These are phyloP conservation scores for Venturia canescens DNA, from an alignment of 1,140 invertebrate genomes.

Conservation along the genomic window DNA sequence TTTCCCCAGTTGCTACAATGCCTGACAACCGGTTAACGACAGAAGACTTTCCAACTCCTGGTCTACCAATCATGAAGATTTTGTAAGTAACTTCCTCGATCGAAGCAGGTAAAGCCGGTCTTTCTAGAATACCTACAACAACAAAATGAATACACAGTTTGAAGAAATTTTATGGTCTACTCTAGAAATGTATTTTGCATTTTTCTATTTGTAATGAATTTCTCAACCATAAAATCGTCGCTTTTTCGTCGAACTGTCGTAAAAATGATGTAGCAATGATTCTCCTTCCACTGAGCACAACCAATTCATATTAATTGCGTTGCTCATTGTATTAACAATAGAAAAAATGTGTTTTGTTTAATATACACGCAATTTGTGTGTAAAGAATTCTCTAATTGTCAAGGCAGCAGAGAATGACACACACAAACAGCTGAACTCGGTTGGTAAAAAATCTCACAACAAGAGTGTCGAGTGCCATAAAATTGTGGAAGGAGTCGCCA, in stretches of 20 bases:
- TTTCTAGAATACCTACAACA: constrained; percentile 77
- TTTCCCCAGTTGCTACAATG: constrained; percentile 52
- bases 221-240: constrained; percentile 73
- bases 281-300: constrained; percentile 74
- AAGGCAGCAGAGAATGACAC: neutral
- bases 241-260: constrained; percentile 70
- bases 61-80: constrained; percentile 79
- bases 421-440: no score
- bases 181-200: neutral
- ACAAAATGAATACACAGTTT: constrained; percentile 25
- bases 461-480: no score
- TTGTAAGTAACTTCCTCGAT: constrained; percentile 81
- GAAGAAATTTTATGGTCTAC: neutral
- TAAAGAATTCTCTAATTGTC: no score
- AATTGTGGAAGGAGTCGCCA: no score
- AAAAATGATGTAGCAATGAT: constrained; percentile 74
- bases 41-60: constrained; percentile 79
- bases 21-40: constrained; percentile 78
- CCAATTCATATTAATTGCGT: constrained; percentile 72
- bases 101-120: constrained; percentile 74
- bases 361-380: neutral
- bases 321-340: constrained; percentile 43
- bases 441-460: no score
- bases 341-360: neutral
- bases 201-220: constrained; percentile 1